A percentile compares a stretch with the other conserved stretches of the same genome.
These are phyloP conservation scores for Drosophila pachea DNA, from an alignment of 1,140 invertebrate species.

Conservation along the genomic window DNA sequence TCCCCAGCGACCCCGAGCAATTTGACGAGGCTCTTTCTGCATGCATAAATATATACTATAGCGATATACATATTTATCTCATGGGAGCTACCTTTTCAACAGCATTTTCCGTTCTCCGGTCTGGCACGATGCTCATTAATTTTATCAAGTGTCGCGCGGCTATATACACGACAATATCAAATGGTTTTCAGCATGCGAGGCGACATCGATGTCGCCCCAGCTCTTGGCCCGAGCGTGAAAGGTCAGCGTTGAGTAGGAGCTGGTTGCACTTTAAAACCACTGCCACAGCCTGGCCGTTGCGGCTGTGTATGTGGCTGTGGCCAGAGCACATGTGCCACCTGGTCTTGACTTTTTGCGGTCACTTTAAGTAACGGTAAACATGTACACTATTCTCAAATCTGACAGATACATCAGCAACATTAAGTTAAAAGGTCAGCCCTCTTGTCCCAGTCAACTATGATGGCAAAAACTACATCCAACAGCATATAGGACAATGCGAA, in stretches of 20 bases:
- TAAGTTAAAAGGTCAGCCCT: conserved; percentile 13
- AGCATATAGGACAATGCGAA: not conserved
- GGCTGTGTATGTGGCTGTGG: not conserved
- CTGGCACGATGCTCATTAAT: conserved; percentile 37
- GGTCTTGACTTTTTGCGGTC: conserved; percentile 27
- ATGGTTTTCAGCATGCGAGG: conserved; percentile 28
- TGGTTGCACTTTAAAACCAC: conserved; percentile 30
- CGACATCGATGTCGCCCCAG: conserved; percentile 12
- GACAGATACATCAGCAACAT: conserved; percentile 21
- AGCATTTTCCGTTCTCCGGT: conserved; percentile 16
- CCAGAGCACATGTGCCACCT: conserved; percentile 6
- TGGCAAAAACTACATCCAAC: conserved; percentile 3
- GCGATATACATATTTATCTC: conserved; percentile 16
- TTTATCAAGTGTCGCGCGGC: conserved; percentile 43
- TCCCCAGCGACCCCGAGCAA: conserved; percentile 26
- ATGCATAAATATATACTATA: not conserved
- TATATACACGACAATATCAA: conserved; percentile 33
- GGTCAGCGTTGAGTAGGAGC: conserved; percentile 35
- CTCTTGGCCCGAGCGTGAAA: conserved; percentile 24
- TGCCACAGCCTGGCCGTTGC: conserved; percentile 5
- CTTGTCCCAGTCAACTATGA: conserved; percentile 15
- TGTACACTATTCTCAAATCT: conserved; percentile 39
- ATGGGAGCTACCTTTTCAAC: conserved; percentile 21
- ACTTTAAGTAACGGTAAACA: conserved; percentile 42
- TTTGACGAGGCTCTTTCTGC: conserved; percentile 6